A percentile compares a stretch with the other conserved stretches of the same genome.
phyloP scores from a whole-genome alignment of 2,113 vertebrate genomes.

The Procavia capensis region DNA sequence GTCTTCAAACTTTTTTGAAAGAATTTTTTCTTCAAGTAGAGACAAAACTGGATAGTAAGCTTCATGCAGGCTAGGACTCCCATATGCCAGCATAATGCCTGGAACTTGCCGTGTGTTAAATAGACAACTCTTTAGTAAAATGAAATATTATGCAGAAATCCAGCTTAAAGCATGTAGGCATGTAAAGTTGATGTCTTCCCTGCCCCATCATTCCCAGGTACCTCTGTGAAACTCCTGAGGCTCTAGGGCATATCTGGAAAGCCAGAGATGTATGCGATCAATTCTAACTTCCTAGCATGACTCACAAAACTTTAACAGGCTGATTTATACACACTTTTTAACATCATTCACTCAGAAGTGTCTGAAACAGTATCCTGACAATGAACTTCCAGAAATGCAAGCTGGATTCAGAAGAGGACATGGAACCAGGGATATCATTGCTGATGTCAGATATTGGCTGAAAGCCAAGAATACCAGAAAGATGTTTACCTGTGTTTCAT shows the following conservation, averaged over 20 bases:
- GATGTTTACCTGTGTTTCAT: too few species aligned
- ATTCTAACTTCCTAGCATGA: neutral
- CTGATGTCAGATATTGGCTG: too few species aligned
- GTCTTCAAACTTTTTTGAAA: neutral
- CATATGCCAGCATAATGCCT: neutral
- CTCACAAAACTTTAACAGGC: neutral
- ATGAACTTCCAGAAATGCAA: too few species aligned
- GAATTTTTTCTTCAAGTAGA: neutral
- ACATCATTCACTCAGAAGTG: too few species aligned
- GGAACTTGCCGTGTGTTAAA: neutral
- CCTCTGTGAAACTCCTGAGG: neutral
- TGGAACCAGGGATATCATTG: too few species aligned
- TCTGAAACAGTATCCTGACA: too few species aligned
- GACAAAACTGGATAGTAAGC: neutral
- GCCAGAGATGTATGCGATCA: neutral
- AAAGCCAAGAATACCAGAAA: too few species aligned
- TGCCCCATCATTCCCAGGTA: neutral
- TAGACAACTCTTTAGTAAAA: conserved; percentile 13
- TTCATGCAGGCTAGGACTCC: neutral
- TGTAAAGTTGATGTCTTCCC: neutral
- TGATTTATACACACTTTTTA: neutral
- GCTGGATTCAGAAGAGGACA: too few species aligned
- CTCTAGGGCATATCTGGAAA: neutral
- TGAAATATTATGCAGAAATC: neutral
- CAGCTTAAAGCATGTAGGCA: neutral